phyloP scores from a whole-genome alignment of 1,140 invertebrate genomes.

The Drosophila kurseongensis region DNA sequence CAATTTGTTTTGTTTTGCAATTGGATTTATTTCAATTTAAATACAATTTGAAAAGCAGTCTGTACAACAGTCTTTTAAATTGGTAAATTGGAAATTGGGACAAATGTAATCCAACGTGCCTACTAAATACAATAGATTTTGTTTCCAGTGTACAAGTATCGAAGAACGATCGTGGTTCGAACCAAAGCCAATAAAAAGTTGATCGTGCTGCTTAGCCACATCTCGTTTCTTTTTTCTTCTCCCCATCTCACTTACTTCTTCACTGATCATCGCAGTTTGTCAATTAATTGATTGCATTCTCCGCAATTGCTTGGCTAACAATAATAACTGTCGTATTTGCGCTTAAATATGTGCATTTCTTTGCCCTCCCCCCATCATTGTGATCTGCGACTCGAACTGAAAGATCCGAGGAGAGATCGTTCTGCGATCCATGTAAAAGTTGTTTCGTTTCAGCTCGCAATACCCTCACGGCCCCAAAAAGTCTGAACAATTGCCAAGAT shows the following conservation, averaged over 20 bases:
- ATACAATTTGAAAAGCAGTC: too few relatives aligned
- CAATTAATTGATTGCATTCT: slow-evolving; percentile 80
- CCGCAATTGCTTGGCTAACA: slow-evolving; percentile 52
- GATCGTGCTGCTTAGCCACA: slow-evolving; percentile 43
- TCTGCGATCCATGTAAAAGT: slow-evolving; percentile 54
- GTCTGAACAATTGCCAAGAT: background rate
- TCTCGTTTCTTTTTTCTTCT: slow-evolving; percentile 4
- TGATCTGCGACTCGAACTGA: slow-evolving; percentile 6
- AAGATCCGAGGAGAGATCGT: slow-evolving; percentile 10
- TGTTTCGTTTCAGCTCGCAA: slow-evolving; percentile 28
- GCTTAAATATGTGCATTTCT: slow-evolving; percentile 76
- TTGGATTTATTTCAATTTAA: too few relatives aligned
- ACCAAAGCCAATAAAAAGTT: slow-evolving; percentile 58
- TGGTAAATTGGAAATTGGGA: too few relatives aligned
- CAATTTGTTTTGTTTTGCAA: too few relatives aligned
- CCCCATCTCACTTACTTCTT: slow-evolving; percentile 17
- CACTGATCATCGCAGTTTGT: slow-evolving; percentile 65
- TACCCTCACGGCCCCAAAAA: slow-evolving; percentile 14
- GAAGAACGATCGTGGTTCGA: slow-evolving; percentile 8
- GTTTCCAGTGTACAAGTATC: background rate
- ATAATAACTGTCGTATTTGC: slow-evolving; percentile 81
- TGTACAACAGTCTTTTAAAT: too few relatives aligned
- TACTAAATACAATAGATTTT: background rate
- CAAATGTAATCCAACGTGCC: too few relatives aligned
- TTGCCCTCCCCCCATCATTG: slow-evolving; percentile 4